Evolutionary conservation across 1,140 invertebrate genomes (phyloP).

Genomic region (Drosophila pseudoobscura): DNA sequence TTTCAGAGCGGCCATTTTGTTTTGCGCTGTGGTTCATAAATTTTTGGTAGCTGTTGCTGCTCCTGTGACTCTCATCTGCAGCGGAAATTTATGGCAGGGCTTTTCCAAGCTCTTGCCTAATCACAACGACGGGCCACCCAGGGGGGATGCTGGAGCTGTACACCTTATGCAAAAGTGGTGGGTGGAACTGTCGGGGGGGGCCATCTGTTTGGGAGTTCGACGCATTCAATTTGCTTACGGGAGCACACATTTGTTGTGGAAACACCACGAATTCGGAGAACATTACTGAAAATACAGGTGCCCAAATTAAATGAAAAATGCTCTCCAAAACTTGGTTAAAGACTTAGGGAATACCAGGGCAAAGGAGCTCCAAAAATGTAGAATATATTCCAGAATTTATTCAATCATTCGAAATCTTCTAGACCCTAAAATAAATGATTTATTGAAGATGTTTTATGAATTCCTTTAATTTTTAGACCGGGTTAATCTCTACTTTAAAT

Average conservation of each 20-base stretch:
- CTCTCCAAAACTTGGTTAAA: too few relatives aligned
- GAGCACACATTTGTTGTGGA: background rate
- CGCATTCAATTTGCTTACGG: background rate
- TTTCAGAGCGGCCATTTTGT: conserved; percentile 51
- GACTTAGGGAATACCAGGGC: too few relatives aligned
- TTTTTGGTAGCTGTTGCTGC: conserved; percentile 28
- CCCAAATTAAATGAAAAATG: too few relatives aligned
- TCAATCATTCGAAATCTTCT: too few relatives aligned
- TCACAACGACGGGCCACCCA: conserved; percentile 15
- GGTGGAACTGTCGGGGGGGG: background rate
- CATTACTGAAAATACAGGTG: too few relatives aligned
- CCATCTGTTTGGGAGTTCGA: conserved; percentile 26
- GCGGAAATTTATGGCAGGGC: conserved; percentile 45
- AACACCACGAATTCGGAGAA: too few relatives aligned
- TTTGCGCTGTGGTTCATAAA: conserved; percentile 49
- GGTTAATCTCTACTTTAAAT: too few relatives aligned
- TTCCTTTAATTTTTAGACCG: too few relatives aligned
- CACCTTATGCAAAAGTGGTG: conserved; percentile 15
- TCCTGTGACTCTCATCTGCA: conserved; percentile 10
- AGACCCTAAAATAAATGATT: too few relatives aligned
- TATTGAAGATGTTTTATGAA: too few relatives aligned
- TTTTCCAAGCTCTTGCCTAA: conserved; percentile 42
- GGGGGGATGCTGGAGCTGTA: background rate
- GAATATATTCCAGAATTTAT: too few relatives aligned
- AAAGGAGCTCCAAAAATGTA: too few relatives aligned